A percentile compares a stretch with the other conserved stretches of the same genome.
Evolutionary conservation across 2,113 vertebrate species (phyloP).

Genomic region (Polypterus bichir): DNA sequence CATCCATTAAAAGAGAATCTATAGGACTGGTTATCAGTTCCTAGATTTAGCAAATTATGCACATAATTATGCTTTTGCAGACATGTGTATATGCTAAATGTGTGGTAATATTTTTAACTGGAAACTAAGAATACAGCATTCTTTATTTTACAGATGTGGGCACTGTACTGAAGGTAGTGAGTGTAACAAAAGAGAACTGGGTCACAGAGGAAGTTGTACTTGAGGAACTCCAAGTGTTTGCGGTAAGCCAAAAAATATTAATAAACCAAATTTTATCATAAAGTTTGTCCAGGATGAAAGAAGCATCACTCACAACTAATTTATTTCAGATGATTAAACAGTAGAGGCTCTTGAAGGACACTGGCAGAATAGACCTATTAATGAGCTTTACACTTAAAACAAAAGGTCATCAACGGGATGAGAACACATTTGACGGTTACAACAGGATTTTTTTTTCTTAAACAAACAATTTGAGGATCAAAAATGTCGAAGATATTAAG

Average conservation of each 20-base stretch:
- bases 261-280: not conserved
- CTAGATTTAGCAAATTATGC: too few species aligned
- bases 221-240: constrained; percentile 85
- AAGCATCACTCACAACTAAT: not conserved
- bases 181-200: constrained; percentile 86
- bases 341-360: not conserved
- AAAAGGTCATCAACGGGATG: too few species aligned
- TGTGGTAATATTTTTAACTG: not conserved
- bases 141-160: constrained; percentile 57
- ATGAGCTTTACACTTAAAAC: not conserved
- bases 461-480: constrained; percentile 5
- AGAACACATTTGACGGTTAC: too few species aligned
- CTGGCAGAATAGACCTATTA: not conserved
- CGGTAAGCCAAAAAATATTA: constrained; percentile 47
- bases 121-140: not conserved
- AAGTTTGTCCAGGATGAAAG: not conserved
- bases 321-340: not conserved
- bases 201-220: constrained; percentile 77
- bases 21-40: too few species aligned
- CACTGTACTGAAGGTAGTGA: constrained; percentile 82
- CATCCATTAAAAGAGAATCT: too few species aligned
- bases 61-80: too few species aligned
- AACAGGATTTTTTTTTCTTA: too few species aligned
- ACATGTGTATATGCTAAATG: too few species aligned
- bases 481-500: constrained; percentile 5